phyloP scores from a whole-genome alignment of 2,888 invertebrate genomes.

The Erebia aethiops region DNA sequence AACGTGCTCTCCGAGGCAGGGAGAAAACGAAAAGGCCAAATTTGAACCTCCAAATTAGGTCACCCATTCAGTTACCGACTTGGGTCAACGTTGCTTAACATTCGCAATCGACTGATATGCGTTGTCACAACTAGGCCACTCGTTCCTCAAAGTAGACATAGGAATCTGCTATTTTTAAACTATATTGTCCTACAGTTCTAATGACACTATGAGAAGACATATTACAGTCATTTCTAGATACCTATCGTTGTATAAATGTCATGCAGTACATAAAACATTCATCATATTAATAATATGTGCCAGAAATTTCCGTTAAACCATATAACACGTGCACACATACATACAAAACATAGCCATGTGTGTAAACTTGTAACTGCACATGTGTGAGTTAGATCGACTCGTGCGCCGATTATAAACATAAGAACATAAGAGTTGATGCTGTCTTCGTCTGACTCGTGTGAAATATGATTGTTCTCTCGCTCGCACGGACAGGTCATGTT shows the following conservation, averaged over 20 bases:
- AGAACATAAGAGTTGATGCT: slow-evolving; percentile 35
- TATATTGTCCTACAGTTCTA: not conserved
- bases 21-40: too few species aligned
- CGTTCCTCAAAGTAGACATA: too few species aligned
- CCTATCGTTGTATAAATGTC: slow-evolving; percentile 3
- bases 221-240: slow-evolving; percentile 11
- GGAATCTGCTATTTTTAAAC: not conserved
- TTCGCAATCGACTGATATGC: too few species aligned
- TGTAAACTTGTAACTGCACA: slow-evolving; percentile 9
- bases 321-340: slow-evolving; percentile 39
- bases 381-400: slow-evolving; percentile 58
- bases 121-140: too few species aligned
- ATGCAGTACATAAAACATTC: slow-evolving; percentile 45
- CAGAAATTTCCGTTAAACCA: slow-evolving; percentile 71
- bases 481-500: slow-evolving; percentile 46
- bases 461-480: slow-evolving; percentile 40
- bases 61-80: too few species aligned
- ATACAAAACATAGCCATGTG: slow-evolving; percentile 29
- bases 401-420: slow-evolving; percentile 65
- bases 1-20: too few species aligned
- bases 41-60: too few species aligned
- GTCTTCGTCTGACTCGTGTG: slow-evolving; percentile 44
- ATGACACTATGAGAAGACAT: slow-evolving; percentile 2
- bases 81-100: too few species aligned
- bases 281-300: slow-evolving; percentile 50